These are phyloP conservation scores for Amiota communis DNA, from an alignment of 2,888 invertebrate genomes.

Conservation along the genomic window DNA sequence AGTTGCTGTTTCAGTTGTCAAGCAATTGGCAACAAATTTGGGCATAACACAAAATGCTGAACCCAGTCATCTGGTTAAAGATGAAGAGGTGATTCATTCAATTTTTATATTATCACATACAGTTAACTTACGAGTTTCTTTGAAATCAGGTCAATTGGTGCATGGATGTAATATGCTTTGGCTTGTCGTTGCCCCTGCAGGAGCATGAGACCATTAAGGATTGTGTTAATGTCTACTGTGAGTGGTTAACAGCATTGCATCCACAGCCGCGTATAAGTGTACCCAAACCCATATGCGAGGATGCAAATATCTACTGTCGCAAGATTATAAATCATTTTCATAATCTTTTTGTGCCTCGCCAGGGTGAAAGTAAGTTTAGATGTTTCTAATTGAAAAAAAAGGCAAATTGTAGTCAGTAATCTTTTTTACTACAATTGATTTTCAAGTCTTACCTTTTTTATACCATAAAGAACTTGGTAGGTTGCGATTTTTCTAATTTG, in stretches of 20 bases:
- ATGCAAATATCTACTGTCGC: conserved; percentile 91
- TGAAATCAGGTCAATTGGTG: conserved; percentile 85
- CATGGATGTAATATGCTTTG: conserved; percentile 91
- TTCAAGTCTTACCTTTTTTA: conserved; percentile 92
- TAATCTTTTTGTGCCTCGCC: conserved; percentile 93
- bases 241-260: conserved; percentile 93
- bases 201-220: conserved; percentile 96
- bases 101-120: too few species aligned
- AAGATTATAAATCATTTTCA: conserved; percentile 94
- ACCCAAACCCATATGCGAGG: conserved; percentile 89
- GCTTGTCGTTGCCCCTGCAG: conserved; percentile 88
- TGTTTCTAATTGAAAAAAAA: background rate
- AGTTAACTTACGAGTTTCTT: background rate
- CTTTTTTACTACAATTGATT: conserved; percentile 63
- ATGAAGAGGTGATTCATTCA: conserved; percentile 81
- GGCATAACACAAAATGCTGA: conserved; percentile 87
- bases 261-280: conserved; percentile 89
- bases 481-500: conserved; percentile 44
- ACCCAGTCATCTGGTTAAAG: conserved; percentile 86
- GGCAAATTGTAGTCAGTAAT: conserved; percentile 33
- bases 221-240: conserved; percentile 96
- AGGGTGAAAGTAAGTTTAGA: conserved; percentile 90
- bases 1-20: conserved; percentile 78
- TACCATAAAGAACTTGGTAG: conserved; percentile 88
- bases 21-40: conserved; percentile 77